Base-by-base conservation (phyloP, 1,140 invertebrate genomes). In the Leguminivora glycinivorella region DNA sequence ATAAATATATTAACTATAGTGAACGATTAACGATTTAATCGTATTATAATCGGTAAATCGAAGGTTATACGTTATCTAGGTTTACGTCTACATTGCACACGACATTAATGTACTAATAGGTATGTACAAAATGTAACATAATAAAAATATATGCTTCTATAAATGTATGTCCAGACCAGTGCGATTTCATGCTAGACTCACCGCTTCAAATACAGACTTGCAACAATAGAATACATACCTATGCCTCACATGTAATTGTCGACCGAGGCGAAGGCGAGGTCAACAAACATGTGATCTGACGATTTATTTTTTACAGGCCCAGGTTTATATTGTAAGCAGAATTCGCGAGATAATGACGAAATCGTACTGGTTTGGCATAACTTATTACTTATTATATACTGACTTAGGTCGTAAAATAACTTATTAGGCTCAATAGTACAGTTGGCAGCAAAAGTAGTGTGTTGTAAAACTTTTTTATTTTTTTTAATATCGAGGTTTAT, bases 21-120 rank as follows among this genome's bases (percentile, higher is more conserved):
- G n/a, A 17, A n/a, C 40, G 40, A 43, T 43, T 47, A 52, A 52
- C 47, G 47, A 52, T 52, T 52, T 22, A 9, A 52, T 52, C 47
- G 47, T 52, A 52, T 17, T 22, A 22, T 9, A 52, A 52, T 52
- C 47, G 47, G 19, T 5, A 52, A 52, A 52, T 22, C 19, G 47
- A 52, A 52, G 14, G 40, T 43, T 5, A 43, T 43, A 52, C 7
- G 19, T 52, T 22, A 9, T 52, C 47, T 52, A 52, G 3, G n/a
- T 22, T 52, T 22, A 52, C n/a, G n/a, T 52, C 47, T 52, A 52
- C 47, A 52, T 52, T 52, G 47, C 47, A 52, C 47, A 52, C 47
- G 47, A 52, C 19, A 52, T 52, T 52, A 52, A 52, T 52, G 47
- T 52, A 52, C 47, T 52, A 52, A 52, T 52, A 52, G 19, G 47